Evolutionary conservation across 2,888 invertebrate genomes (phyloP).

Genomic region (Sceliomorpha sp.): DNA sequence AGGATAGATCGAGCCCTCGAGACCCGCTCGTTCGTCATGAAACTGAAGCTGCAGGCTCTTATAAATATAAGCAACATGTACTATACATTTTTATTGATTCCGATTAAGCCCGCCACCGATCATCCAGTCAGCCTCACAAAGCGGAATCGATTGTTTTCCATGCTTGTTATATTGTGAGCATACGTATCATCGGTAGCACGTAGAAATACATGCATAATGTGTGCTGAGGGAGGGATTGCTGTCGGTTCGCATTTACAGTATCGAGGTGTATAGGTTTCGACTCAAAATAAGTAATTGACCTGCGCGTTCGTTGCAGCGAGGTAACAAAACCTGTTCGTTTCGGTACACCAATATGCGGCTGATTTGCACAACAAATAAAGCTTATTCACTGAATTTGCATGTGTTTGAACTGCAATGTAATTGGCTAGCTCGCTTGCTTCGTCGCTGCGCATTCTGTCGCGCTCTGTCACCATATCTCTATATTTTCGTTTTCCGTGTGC

Average conservation of each 20-base stretch:
- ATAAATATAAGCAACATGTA: constrained; percentile 55
- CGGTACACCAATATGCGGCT: constrained; percentile 78
- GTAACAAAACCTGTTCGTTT: constrained; percentile 73
- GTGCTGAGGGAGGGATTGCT: constrained; percentile 26
- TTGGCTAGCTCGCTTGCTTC: constrained; percentile 75
- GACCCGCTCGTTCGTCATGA: constrained; percentile 76
- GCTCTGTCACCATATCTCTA: constrained; percentile 29
- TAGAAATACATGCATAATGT: constrained; percentile 21
- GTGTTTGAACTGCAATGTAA: constrained; percentile 81
- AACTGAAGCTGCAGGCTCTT: constrained; percentile 62
- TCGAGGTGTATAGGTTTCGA: constrained; percentile 65
- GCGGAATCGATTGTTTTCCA: constrained; percentile 22
- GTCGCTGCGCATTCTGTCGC: constrained; percentile 64
- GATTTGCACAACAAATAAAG: constrained; percentile 81
- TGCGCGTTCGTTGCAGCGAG: constrained; percentile 54
- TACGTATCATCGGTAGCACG: constrained; percentile 28
- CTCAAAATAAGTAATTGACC: constrained; percentile 78
- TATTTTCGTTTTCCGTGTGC: constrained; percentile 25
- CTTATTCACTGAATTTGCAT: constrained; percentile 80
- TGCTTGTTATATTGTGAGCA: constrained; percentile 24
- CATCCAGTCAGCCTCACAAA: constrained; percentile 23
- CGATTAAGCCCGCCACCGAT: constrained; percentile 62
- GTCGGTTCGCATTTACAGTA: constrained; percentile 62
- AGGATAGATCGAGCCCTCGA: constrained; percentile 79
- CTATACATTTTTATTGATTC: constrained; percentile 76